phyloP scores from a whole-genome alignment of 2,888 invertebrate species.

The Hermodice carunculata region DNA sequence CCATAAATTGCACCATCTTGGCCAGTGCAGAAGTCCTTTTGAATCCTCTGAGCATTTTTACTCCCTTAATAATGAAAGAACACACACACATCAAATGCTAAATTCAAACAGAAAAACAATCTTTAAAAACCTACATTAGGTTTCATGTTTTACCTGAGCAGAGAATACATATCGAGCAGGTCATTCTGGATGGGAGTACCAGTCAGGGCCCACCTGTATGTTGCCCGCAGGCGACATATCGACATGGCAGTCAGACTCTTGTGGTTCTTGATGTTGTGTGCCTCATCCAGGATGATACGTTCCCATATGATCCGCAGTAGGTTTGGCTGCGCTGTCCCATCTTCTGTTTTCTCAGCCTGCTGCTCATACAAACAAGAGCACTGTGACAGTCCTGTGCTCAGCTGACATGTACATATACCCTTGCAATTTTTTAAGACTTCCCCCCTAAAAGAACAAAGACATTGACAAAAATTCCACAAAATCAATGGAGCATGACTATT shows the following conservation, averaged over 20 bases:
- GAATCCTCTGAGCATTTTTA: no score
- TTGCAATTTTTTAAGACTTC: no score
- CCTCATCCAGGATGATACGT: conserved; percentile 92
- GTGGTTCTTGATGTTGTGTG: conserved; percentile 90
- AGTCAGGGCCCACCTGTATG: conserved; percentile 86
- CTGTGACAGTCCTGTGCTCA: no score
- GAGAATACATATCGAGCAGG: conserved; percentile 77
- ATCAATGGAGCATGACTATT: no score
- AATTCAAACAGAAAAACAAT: neutral
- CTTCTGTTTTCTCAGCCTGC: conserved; percentile 10
- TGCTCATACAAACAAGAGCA: no score
- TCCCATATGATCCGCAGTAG: conserved; percentile 84
- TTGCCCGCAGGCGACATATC: conserved; percentile 77
- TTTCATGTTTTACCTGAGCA: conserved; percentile 61
- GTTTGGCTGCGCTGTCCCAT: conserved; percentile 39
- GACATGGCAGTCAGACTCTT: conserved; percentile 82
- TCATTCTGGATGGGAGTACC: conserved; percentile 97
- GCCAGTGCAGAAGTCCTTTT: no score
- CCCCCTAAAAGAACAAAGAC: no score
- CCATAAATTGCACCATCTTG: no score
- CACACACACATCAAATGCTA: neutral
- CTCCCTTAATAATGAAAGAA: neutral
- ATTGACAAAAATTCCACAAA: no score
- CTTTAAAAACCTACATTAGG: neutral
- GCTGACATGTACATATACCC: no score